Evolutionary conservation across 2,888 invertebrate genomes (phyloP).

Genomic region (Perithous albicinctus): DNA sequence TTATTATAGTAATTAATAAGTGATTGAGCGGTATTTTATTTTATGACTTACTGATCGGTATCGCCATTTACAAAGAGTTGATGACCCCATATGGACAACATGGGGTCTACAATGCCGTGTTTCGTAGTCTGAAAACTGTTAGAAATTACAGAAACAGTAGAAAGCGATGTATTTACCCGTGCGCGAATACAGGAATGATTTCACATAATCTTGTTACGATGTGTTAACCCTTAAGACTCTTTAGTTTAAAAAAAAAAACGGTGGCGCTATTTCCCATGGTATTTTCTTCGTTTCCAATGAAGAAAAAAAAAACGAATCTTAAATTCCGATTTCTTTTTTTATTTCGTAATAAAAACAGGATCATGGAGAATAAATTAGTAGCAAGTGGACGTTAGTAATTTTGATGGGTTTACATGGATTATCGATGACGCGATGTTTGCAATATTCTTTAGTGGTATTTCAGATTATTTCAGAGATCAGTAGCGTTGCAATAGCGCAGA

Average conservation of each 20-base stretch:
- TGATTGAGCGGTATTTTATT: slow-evolving; percentile 70
- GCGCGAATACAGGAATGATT: slow-evolving; percentile 47
- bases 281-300: slow-evolving; percentile 9
- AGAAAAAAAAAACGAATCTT: background rate
- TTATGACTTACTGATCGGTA: slow-evolving; percentile 96
- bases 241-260: slow-evolving; percentile 48
- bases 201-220: slow-evolving; percentile 29
- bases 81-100: slow-evolving; percentile 99
- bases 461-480: slow-evolving; percentile 20
- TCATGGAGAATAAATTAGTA: background rate
- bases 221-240: slow-evolving; percentile 68
- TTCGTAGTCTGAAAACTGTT: slow-evolving; percentile 89
- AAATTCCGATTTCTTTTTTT: background rate
- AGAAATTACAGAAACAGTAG: slow-evolving; percentile 83
- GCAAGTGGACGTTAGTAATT: background rate
- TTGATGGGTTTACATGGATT: background rate
- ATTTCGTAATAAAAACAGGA: background rate
- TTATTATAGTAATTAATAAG: slow-evolving; percentile 43
- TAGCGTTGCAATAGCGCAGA: slow-evolving; percentile 57
- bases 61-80: slow-evolving; percentile 99
- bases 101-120: slow-evolving; percentile 99
- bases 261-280: slow-evolving; percentile 21
- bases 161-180: slow-evolving; percentile 68
- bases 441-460: slow-evolving; percentile 27
- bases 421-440: slow-evolving; percentile 27